Evolutionary conservation across 2,113 vertebrate species (phyloP).

Genomic region (Baryphthengus martii): DNA sequence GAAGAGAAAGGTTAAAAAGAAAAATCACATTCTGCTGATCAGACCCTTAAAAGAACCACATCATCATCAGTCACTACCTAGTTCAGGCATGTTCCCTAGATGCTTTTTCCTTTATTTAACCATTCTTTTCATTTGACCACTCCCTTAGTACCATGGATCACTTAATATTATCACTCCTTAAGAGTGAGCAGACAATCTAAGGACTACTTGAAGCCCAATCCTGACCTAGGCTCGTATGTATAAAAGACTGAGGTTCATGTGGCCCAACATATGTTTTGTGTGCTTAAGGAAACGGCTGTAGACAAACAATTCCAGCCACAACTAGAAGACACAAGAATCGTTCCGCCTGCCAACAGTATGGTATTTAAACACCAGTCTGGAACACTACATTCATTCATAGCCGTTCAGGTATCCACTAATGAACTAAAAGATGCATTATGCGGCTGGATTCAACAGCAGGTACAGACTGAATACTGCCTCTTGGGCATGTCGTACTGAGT

Average conservation of each 20-base stretch:
- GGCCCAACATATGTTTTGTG: background rate
- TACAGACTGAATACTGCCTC: background rate
- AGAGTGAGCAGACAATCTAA: background rate
- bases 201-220: background rate
- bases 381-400: background rate
- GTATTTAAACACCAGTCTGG: background rate
- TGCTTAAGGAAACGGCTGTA: background rate
- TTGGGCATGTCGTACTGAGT: background rate
- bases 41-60: background rate
- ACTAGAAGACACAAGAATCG: background rate
- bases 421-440: background rate
- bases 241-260: background rate
- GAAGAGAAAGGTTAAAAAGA: background rate
- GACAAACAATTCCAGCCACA: no score
- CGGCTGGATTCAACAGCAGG: background rate
- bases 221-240: background rate
- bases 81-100: background rate
- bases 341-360: background rate
- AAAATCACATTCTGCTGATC: background rate
- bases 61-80: background rate
- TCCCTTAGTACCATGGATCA: background rate
- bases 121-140: background rate
- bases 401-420: background rate
- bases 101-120: background rate
- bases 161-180: background rate